Base-by-base conservation (phyloP, 2,797 vertebrate species). In the Cichlasoma orientale region DNA sequence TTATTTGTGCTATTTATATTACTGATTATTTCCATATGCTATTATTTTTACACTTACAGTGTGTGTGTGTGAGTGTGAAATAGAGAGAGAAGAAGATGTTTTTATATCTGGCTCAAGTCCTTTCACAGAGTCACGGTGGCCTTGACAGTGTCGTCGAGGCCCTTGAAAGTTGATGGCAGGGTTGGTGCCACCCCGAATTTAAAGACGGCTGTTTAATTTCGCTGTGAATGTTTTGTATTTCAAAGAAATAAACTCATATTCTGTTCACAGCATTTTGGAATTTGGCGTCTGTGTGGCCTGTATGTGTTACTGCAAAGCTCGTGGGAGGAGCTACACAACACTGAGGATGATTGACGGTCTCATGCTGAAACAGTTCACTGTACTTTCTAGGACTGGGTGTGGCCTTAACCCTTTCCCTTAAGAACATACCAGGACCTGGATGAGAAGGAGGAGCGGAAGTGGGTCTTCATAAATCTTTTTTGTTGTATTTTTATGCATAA, bases 371-470 rank as follows among this genome's bases (percentile, higher is more conserved):
- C 66, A 78, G 88, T 83, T 59, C 50, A 27, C 21, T 72, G 68
- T 77, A 77, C 77, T 57, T 59, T 79, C 5, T 75, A 41, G 63
- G 50, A 63, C 3, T 69, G 90, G 90, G 89, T 71, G 89, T 86
- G 90, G 86, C 83, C 53, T 76, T 33, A 66, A 50, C 71, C 27
- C 78, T 77, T 87, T 13, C 76, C 77, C 63, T 50, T 50, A 18
- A n/a, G 18, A 75, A 18, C 56, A 21, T 71, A 44, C 36, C 1
- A 19, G 57, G 33, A 56, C 7, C 19, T 68, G 50, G 1, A 77
- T 54, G 56, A 44, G 55, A 5, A 25, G 5, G 12, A 38, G 31
- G 10, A 3, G 69, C 16, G 36, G 23, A 25, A 29, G 23, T 19
- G 29, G 21, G 23, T 27, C 4, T 73, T 12, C 44, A 41, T 41